Base-by-base conservation (phyloP, 53 echinoderm and acorn worm species). In the Zoroaster sp. region DNA sequence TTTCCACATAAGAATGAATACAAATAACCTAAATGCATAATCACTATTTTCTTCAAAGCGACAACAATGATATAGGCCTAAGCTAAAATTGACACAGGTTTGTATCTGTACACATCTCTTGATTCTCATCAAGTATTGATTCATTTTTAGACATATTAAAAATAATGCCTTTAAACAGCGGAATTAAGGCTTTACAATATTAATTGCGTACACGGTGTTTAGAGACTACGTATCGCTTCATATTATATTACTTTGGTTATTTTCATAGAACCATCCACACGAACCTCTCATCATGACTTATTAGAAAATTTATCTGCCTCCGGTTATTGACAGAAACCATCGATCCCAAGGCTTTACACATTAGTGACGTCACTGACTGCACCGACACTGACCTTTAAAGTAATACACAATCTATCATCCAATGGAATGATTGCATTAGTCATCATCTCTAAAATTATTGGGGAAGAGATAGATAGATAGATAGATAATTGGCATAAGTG, bases 361-460 rank as follows among this genome's bases (percentile, higher is more conserved):
- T 25, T 43, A 74, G 42, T 74, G 74, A 74, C 74, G 76, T 76
- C 76, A 76, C 47, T 76, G 32, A 49, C 25, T 76, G 36, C 47
- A 4, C 17, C 52, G 32, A 35, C 40, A 74, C 13, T 74, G 42
- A 74, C 74, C 74, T 36, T 69, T 14, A 36, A 6, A 15, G 36
- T 17, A 17, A 17, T 18, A 18, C 33, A 69, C 28, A 35, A 17
- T 18, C 15, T 31, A 5, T 36, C 70, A 33, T 69, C 34, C 36
- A 69, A 69, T 69, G 6, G 6, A 46, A 46, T 8, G 6, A 46
- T 8, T 46, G 46, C 12, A 46, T 46, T 8, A 13, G 6, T 12
- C 12, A 8, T n/a, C n/a, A n/a, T n/a, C n/a, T n/a, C n/a, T n/a
- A n/a, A n/a, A n/a, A n/a, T n/a, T n/a, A n/a, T n/a, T n/a, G n/a